Evolutionary conservation across 2,113 vertebrate species (phyloP).

Genomic region (Paracyprichromis sp.): DNA sequence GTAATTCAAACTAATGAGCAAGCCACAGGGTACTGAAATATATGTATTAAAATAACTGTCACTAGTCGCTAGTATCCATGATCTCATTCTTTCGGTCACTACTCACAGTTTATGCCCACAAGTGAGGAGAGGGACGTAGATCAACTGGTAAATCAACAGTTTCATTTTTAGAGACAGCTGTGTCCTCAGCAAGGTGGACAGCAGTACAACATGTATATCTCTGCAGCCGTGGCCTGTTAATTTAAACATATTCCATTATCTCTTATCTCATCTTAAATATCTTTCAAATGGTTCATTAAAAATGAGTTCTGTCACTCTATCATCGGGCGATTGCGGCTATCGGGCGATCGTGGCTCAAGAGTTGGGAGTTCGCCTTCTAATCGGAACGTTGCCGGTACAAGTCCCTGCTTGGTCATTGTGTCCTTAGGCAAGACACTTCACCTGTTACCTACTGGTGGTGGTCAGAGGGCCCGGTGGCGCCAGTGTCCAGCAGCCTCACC

Average conservation of each 20-base stretch:
- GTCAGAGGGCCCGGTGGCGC: no score
- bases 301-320: not conserved
- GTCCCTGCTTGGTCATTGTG: no score
- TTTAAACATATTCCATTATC: not conserved
- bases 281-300: not conserved
- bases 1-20: not conserved
- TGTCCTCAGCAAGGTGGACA: not conserved
- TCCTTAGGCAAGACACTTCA: no score
- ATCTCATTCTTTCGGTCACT: not conserved
- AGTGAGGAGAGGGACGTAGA: not conserved
- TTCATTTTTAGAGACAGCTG: not conserved
- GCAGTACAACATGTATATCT: not conserved
- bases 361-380: no score
- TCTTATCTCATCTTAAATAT: not conserved
- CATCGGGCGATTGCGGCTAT: accelerated
- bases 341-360: no score
- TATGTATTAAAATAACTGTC: not conserved
- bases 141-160: not conserved
- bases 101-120: not conserved
- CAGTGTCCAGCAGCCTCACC: no score
- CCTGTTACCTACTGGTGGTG: no score
- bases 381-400: accelerated
- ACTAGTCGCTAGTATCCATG: not conserved
- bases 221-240: not conserved
- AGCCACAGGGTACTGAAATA: not conserved